Evolutionary conservation across 2,888 invertebrate genomes (phyloP).

Genomic region (Acutogordius australiensis): DNA sequence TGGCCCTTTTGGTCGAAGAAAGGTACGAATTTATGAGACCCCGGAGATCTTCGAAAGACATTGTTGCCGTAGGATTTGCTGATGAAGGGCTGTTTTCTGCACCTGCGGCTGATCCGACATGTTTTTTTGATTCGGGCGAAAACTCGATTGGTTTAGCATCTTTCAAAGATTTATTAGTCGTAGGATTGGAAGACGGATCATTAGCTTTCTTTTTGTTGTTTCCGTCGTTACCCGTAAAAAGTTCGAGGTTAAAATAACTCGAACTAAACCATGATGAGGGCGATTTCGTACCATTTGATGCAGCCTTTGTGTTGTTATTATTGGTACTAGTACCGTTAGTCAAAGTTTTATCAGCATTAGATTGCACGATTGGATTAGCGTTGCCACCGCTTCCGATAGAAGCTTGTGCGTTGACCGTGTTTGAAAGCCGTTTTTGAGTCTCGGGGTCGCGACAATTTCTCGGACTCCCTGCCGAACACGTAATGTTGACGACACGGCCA

Average conservation of each 20-base stretch:
- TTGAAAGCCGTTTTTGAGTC: not conserved
- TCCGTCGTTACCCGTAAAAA: no score
- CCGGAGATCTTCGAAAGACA: not conserved
- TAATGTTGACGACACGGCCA: conserved; percentile 2
- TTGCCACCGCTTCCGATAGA: no score
- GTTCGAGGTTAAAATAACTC: not conserved
- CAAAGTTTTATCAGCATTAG: not conserved
- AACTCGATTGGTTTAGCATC: no score
- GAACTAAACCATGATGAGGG: not conserved
- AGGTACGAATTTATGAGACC: not conserved
- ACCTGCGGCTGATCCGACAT: no score
- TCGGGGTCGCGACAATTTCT: not conserved
- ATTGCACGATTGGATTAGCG: no score
- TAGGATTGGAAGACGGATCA: not conserved
- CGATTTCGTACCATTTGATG: not conserved
- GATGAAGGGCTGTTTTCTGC: not conserved
- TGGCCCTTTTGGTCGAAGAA: not conserved
- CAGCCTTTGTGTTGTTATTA: not conserved
- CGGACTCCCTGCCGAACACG: not conserved
- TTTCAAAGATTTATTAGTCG: not conserved
- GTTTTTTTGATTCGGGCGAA: no score
- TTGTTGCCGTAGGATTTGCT: no score
- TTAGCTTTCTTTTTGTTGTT: not conserved
- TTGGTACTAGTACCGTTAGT: not conserved
- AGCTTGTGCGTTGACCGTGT: not conserved